Percentiles rank a stretch among this genome's conserved stretches.
Evolutionary conservation across 1,140 invertebrate genomes (phyloP).

Genomic region (Potamilus streckersoni): DNA sequence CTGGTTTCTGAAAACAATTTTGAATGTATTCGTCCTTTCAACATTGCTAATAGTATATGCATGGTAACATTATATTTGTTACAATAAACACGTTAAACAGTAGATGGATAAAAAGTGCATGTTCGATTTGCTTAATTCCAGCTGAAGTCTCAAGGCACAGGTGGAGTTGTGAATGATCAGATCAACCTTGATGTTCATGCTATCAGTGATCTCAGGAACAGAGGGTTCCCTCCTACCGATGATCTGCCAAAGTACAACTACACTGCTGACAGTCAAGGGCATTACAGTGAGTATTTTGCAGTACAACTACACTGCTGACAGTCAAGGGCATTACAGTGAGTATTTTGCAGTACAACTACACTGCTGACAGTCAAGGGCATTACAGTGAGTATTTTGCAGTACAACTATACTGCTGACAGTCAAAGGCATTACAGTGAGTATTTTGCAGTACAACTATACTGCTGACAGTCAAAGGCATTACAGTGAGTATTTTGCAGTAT

Average conservation of each 20-base stretch:
- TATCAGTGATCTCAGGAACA: slow-evolving; percentile 86
- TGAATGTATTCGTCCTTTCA: too few relatives aligned
- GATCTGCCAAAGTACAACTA: slow-evolving; percentile 96
- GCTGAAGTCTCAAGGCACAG: slow-evolving; percentile 86
- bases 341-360: slow-evolving; percentile 85
- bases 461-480: too few relatives aligned
- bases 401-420: slow-evolving; percentile 77
- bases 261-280: slow-evolving; percentile 55
- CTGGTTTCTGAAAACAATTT: too few relatives aligned
- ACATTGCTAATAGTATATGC: too few relatives aligned
- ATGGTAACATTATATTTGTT: too few relatives aligned
- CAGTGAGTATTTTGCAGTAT: slow-evolving; percentile 28
- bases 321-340: slow-evolving; percentile 61
- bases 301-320: slow-evolving; percentile 81
- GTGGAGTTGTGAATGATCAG: slow-evolving; percentile 80
- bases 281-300: slow-evolving; percentile 69
- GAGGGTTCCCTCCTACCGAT: slow-evolving; percentile 83
- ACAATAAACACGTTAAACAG: not conserved
- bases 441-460: too few relatives aligned
- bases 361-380: slow-evolving; percentile 51
- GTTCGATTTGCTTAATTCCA: slow-evolving; percentile 49
- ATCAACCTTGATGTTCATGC: slow-evolving; percentile 94
- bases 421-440: slow-evolving; percentile 61
- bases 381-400: slow-evolving; percentile 74
- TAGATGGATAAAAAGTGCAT: not conserved